phyloP scores from a whole-genome alignment of 1,140 invertebrate species.

The Manduca sexta region DNA sequence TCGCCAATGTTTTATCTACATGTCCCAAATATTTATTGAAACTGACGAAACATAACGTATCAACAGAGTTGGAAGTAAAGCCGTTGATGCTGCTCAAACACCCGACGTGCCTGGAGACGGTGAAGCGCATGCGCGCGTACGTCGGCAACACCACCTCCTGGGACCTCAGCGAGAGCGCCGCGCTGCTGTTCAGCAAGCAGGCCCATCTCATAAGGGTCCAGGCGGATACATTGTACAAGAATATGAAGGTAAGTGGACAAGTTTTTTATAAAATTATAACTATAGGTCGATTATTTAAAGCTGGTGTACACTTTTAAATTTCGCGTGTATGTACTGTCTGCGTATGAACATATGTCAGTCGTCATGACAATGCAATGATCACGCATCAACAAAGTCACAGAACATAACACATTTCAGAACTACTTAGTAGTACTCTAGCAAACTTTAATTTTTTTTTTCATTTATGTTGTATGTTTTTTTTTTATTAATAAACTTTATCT shows the following conservation, averaged over 20 bases:
- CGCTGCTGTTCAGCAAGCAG: conserved; percentile 77
- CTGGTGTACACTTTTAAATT: no score
- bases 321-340: no score
- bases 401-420: no score
- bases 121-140: conserved; percentile 81
- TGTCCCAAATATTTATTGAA: background rate
- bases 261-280: background rate
- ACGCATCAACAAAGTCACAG: no score
- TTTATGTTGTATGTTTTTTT: no score
- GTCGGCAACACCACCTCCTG: conserved; percentile 83
- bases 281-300: no score
- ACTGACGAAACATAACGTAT: background rate
- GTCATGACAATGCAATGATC: no score
- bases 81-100: conserved; percentile 90
- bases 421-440: no score
- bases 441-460: no score
- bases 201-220: conserved; percentile 79
- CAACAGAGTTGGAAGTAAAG: conserved; percentile 77
- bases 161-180: conserved; percentile 78
- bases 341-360: no score
- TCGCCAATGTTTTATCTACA: no score
- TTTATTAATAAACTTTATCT: no score
- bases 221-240: conserved; percentile 78
- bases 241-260: conserved; percentile 72
- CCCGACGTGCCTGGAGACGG: conserved; percentile 85